A percentile compares a stretch with the other conserved stretches of the same genome.
These are phyloP conservation scores for Panurus biarmicus DNA, from an alignment of 2,113 vertebrate genomes.

Conservation along the genomic window DNA sequence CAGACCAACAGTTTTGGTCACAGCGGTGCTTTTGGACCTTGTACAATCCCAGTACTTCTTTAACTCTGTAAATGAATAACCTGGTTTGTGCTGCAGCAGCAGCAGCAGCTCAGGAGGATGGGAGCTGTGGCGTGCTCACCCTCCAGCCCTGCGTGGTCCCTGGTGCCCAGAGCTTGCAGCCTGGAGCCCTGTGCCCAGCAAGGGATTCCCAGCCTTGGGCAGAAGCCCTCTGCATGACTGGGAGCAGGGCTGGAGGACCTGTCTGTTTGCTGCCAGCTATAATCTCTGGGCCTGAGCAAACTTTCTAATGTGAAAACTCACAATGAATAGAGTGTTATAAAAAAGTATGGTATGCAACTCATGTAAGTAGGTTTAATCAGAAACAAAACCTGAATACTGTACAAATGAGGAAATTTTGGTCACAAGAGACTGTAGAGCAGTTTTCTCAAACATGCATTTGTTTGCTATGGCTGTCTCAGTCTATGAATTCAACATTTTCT, in stretches of 20 bases:
- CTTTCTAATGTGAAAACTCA: not conserved
- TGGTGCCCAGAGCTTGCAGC: not conserved
- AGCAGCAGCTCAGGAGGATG: not conserved
- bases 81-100: not conserved
- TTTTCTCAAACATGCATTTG: not conserved
- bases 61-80: not conserved
- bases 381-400: not conserved
- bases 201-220: too few species aligned
- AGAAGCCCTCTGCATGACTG: accelerated
- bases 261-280: not conserved
- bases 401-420: not conserved
- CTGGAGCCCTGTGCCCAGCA: accelerated
- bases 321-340: not conserved
- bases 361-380: not conserved
- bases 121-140: not conserved
- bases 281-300: not conserved
- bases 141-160: accelerated
- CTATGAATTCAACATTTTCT: not conserved
- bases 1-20: not conserved
- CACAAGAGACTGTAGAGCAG: not conserved
- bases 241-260: not conserved
- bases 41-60: not conserved
- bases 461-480: not conserved
- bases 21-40: not conserved
- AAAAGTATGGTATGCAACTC: not conserved